These are phyloP conservation scores for Synchiropus splendidus DNA, from an alignment of 2,113 vertebrate species.

Conservation along the genomic window DNA sequence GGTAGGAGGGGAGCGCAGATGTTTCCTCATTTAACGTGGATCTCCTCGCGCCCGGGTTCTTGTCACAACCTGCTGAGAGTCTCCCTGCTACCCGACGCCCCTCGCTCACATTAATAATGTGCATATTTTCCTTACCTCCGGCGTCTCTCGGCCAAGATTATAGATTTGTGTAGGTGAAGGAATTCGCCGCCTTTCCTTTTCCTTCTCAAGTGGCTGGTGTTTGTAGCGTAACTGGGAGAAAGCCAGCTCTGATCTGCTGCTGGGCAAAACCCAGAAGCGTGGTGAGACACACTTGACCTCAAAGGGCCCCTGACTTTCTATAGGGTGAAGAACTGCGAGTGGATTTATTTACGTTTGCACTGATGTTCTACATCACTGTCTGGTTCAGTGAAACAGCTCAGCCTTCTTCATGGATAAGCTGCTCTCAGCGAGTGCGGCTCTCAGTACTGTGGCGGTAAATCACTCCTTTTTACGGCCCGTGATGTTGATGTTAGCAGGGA, in stretches of 20 bases:
- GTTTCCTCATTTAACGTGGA: constrained; percentile 43
- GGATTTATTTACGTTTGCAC: too few relatives aligned
- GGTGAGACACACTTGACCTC: too few relatives aligned
- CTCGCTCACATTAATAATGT: constrained; percentile 26
- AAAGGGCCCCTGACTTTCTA: too few relatives aligned
- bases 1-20: constrained; percentile 39
- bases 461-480: too few relatives aligned
- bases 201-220: constrained; percentile 1
- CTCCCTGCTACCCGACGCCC: constrained; percentile 18
- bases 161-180: constrained; percentile 25
- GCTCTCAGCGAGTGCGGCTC: too few relatives aligned
- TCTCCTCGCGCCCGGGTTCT: constrained; percentile 31
- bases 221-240: background rate
- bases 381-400: too few relatives aligned
- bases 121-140: constrained; percentile 31
- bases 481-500: too few relatives aligned
- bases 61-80: constrained; percentile 45
- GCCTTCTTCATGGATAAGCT: too few relatives aligned
- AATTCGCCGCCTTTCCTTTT: constrained; percentile 13
- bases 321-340: too few relatives aligned
- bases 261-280: too few relatives aligned
- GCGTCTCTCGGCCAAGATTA: constrained; percentile 17
- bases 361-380: too few relatives aligned
- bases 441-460: too few relatives aligned
- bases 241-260: background rate